Conservation (phyloP, 2,888 invertebrate species). For the Cephus pulcher region DNA sequence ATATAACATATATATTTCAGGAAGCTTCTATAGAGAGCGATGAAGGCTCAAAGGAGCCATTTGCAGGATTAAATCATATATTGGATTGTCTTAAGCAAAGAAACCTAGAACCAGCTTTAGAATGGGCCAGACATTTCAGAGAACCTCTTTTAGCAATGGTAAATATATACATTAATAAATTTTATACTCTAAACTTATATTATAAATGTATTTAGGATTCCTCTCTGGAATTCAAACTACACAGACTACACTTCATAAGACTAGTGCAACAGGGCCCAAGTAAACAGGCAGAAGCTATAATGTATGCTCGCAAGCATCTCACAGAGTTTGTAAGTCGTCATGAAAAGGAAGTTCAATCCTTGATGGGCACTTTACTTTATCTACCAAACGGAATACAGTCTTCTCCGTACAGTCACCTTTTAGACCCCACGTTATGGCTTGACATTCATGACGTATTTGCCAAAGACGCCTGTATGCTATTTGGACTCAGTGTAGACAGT, state of each 20-base stretch:
- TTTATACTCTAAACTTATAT: neutral
- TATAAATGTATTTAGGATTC: constrained; percentile 68
- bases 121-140: constrained; percentile 86
- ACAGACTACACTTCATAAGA: constrained; percentile 83
- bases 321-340: constrained; percentile 82
- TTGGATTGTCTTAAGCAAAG: constrained; percentile 85
- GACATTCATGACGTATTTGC: constrained; percentile 89
- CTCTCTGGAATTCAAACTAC: constrained; percentile 83
- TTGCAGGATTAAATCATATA: constrained; percentile 87
- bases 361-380: constrained; percentile 89
- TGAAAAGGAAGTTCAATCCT: constrained; percentile 84
- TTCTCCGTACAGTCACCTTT: constrained; percentile 83
- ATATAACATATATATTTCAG: constrained; percentile 58
- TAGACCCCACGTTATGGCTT: constrained; percentile 82
- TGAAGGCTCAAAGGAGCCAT: constrained; percentile 78
- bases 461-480: constrained; percentile 89
- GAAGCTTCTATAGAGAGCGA: constrained; percentile 78
- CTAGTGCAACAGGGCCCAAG: constrained; percentile 74
- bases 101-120: constrained; percentile 85
- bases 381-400: constrained; percentile 81
- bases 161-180: neutral
- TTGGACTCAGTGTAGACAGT: constrained; percentile 90
- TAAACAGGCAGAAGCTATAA: constrained; percentile 85
- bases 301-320: constrained; percentile 88
- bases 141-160: constrained; percentile 72